Conservation (phyloP, 2,888 invertebrate species). For the Acheta domesticus region DNA sequence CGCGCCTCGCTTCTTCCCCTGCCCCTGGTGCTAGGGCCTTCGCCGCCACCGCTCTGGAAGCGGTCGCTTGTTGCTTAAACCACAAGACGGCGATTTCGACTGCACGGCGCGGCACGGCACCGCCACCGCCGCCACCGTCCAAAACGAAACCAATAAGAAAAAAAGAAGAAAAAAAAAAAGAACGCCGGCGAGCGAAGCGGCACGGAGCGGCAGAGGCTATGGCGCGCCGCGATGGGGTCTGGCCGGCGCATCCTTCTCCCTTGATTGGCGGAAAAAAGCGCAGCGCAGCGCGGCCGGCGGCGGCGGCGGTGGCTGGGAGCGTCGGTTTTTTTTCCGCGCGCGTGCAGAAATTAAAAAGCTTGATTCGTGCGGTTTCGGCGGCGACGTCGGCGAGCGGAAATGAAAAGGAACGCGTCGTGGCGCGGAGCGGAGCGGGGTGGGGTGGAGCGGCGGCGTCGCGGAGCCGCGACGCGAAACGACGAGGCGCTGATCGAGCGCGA, state of each 20-base stretch:
- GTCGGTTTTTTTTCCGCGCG: not conserved
- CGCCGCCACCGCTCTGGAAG: not conserved
- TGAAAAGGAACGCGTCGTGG: not conserved
- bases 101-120: not conserved
- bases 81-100: slow-evolving; percentile 9
- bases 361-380: not conserved
- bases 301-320: not conserved
- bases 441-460: too few species aligned
- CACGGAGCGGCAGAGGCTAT: not conserved
- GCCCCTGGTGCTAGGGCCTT: not conserved
- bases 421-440: not conserved
- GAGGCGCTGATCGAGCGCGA: too few species aligned
- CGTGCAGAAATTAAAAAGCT: slow-evolving; percentile 1
- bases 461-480: too few species aligned
- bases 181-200: not conserved
- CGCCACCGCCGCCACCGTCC: too few species aligned
- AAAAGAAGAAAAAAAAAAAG: not conserved
- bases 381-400: not conserved
- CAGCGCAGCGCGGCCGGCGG: too few species aligned
- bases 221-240: too few species aligned
- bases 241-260: too few species aligned
- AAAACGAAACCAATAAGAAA: too few species aligned
- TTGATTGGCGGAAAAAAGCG: too few species aligned
- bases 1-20: too few species aligned
- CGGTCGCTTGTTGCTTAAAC: not conserved